These are phyloP conservation scores for Otolemur garnettii DNA, from an alignment of 2,113 vertebrate species.

Conservation along the genomic window DNA sequence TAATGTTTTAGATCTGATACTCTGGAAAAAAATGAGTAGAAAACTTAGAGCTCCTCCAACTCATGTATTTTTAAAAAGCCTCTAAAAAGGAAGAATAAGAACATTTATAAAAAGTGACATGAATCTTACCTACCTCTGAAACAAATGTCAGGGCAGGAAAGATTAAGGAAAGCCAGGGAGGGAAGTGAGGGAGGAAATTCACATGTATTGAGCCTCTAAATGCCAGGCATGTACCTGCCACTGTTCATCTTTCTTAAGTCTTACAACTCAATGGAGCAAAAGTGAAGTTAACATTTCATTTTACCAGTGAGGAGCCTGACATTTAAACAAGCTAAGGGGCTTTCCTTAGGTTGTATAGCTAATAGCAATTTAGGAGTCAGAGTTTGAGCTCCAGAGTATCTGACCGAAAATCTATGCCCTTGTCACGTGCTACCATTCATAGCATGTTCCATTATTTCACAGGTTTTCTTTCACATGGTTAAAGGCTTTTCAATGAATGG, in stretches of 20 bases:
- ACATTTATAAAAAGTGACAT: conserved; percentile 53
- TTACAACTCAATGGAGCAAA: conserved; percentile 31
- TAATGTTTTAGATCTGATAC: conserved; percentile 48
- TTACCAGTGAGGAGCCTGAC: conserved; percentile 21
- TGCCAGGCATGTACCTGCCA: background rate
- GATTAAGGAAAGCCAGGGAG: background rate
- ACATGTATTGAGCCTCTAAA: background rate
- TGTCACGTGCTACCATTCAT: background rate
- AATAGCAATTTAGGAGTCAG: conserved; percentile 18
- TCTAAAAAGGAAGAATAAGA: conserved; percentile 53
- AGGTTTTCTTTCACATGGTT: background rate
- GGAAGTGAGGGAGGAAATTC: background rate
- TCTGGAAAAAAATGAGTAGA: conserved; percentile 4
- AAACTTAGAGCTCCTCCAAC: conserved; percentile 67
- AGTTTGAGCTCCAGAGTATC: background rate
- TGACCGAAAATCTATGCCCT: background rate
- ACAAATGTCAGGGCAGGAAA: background rate
- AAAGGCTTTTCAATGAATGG: background rate
- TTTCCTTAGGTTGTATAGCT: background rate
- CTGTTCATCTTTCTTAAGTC: conserved; percentile 49
- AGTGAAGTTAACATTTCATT: conserved; percentile 32
- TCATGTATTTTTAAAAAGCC: conserved; percentile 60
- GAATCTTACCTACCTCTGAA: conserved; percentile 55
- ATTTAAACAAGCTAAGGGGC: background rate
- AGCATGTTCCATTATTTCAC: background rate